Percentiles rank a stretch among this genome's conserved stretches.
These are phyloP conservation scores for Galagoides demidoff DNA, from an alignment of 2,797 vertebrate species.

Conservation along the genomic window DNA sequence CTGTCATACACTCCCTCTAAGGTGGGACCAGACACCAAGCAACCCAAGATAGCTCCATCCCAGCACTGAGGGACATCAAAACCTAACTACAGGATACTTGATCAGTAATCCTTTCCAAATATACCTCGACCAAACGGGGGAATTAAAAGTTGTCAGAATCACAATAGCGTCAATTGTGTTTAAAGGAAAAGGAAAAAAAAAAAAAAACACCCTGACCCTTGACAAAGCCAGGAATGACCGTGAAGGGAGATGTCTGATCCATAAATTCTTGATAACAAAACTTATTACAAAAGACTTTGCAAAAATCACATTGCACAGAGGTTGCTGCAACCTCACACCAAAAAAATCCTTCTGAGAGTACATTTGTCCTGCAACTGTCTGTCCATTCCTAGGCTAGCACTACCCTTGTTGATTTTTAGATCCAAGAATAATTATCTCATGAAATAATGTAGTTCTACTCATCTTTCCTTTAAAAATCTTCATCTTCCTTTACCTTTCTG, in stretches of 20 bases:
- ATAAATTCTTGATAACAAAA: neutral
- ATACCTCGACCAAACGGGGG: neutral
- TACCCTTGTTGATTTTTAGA: neutral
- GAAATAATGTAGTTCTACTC: neutral
- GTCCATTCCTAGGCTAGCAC: neutral
- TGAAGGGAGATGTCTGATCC: neutral
- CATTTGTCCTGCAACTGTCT: neutral
- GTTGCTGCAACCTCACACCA: neutral
- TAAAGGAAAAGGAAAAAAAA: neutral
- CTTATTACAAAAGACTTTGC: neutral
- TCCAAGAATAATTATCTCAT: neutral
- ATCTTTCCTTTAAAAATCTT: neutral
- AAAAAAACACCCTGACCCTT: neutral
- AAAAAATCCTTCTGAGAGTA: neutral
- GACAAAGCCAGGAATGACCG: neutral
- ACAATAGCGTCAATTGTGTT: neutral
- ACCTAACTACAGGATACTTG: neutral
- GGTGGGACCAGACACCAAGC: neutral
- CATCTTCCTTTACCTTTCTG: neutral
- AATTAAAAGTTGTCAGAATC: neutral
- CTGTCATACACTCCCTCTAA: neutral
- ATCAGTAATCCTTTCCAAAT: neutral
- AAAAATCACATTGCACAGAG: neutral
- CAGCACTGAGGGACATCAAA: neutral
- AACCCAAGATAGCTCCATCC: neutral